Evolutionary conservation across 2,113 vertebrate species (phyloP).

Genomic region (Brienomyrus longianalis): DNA sequence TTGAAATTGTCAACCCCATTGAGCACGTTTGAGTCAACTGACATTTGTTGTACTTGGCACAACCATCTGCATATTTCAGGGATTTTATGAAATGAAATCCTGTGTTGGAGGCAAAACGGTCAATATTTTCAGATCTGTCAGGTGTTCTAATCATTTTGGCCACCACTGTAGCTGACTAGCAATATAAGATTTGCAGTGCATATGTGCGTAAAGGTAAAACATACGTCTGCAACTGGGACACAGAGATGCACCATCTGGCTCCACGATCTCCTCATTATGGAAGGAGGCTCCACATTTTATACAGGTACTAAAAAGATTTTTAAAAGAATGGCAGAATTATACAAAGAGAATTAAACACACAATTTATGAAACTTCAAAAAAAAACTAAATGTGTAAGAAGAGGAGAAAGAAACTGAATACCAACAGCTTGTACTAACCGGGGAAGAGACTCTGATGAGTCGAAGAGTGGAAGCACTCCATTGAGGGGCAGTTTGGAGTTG

Average conservation of each 20-base stretch:
- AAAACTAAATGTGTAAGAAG: background rate
- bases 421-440: slow-evolving; percentile 20
- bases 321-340: background rate
- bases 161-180: no score
- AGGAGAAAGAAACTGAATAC: background rate
- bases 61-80: no score
- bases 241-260: background rate
- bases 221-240: slow-evolving; percentile 37
- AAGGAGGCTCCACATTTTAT: slow-evolving; percentile 29
- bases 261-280: slow-evolving; percentile 22
- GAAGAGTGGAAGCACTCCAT: background rate
- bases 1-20: no score
- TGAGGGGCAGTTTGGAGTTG: background rate
- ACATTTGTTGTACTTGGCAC: no score
- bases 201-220: slow-evolving; percentile 4
- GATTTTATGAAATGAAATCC: no score
- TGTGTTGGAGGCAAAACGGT: no score
- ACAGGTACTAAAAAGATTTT: slow-evolving; percentile 30
- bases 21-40: no score
- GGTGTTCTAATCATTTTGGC: no score
- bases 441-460: background rate
- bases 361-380: background rate
- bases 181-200: no score
- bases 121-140: no score
- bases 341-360: background rate